Base-by-base conservation (phyloP, 1,140 invertebrate species). In the Drosophila equinoxialis region DNA sequence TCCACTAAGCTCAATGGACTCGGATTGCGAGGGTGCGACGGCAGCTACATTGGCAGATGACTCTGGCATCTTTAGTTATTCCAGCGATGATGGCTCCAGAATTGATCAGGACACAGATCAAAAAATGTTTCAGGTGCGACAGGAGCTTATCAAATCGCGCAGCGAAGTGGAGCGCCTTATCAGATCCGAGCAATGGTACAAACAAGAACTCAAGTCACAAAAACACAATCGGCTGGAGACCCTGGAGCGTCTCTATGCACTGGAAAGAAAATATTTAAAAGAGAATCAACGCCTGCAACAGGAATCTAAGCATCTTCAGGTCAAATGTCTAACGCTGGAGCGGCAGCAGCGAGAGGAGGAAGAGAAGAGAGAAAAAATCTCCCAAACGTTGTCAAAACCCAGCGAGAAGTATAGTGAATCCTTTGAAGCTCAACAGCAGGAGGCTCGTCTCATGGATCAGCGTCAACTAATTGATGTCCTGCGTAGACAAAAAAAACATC, bases 151-250 rank as follows among this genome's bases (percentile, higher is more conserved):
- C 2, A 81, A 77, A 55, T 65, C 90, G 6, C 84, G 85, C 14
- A 91, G 82, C 23, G 89, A 91, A 63, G 54, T 91, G 33, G 89
- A 91, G 51, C 79, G 90, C 2, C 73, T 91, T 0, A 78, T 74
- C 13, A 91, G 91, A 30, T 91, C 90, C 5, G 90, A 91, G 30
- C 82, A 85, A 58, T 91, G 90, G 90, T 91, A 91, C 51, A 91
- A 91, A 35, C 81, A 91, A 30, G 90, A 91, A 51, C 64, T 91
- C 0, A 77, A 87, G 37, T 57, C 72, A 6, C 90, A 91, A 54
- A 91, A 91, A 37, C 70, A 74, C 14, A 84, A 62, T 26, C 78
- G 85, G 0, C 67, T 91, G n/a, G 87, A 90, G 41, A 90, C 90
- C 0, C 54, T 91, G 3, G 90, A 91, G 58, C 82, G 89, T 3